These are phyloP conservation scores for Branchinecta lynchi DNA, from an alignment of 1,140 invertebrate species.

Conservation along the genomic window DNA sequence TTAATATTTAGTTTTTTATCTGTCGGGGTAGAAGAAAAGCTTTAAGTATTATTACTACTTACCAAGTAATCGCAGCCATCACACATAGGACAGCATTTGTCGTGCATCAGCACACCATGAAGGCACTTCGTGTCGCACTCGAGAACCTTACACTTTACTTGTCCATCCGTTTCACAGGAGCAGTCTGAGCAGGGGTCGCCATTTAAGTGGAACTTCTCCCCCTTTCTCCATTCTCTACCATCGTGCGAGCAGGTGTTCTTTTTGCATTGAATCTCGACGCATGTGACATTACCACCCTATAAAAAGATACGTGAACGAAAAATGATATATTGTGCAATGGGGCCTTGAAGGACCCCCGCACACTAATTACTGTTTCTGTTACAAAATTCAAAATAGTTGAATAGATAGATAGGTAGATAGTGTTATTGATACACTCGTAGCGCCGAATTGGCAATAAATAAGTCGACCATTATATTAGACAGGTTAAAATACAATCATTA, in stretches of 20 bases:
- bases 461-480: too few relatives aligned
- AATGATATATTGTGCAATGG: not conserved
- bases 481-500: too few relatives aligned
- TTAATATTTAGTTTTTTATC: too few relatives aligned
- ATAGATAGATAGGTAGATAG: too few relatives aligned
- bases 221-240: not conserved
- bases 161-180: not conserved
- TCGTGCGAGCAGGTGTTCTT: not conserved
- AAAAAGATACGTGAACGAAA: not conserved
- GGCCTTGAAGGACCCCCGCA: too few relatives aligned
- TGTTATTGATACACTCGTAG: too few relatives aligned
- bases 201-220: not conserved
- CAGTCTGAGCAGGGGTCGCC: not conserved
- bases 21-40: too few relatives aligned
- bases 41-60: not conserved
- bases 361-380: too few relatives aligned
- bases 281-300: not conserved
- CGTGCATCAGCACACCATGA: slow-evolving; percentile 2
- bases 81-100: not conserved
- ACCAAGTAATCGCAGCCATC: slow-evolving; percentile 1
- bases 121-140: not conserved
- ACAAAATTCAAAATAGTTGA: too few relatives aligned
- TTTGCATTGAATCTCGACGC: not conserved
- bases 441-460: too few relatives aligned
- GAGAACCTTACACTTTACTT: not conserved